phyloP scores from a whole-genome alignment of 2,113 vertebrate genomes.

The Xiphophorus hellerii region DNA sequence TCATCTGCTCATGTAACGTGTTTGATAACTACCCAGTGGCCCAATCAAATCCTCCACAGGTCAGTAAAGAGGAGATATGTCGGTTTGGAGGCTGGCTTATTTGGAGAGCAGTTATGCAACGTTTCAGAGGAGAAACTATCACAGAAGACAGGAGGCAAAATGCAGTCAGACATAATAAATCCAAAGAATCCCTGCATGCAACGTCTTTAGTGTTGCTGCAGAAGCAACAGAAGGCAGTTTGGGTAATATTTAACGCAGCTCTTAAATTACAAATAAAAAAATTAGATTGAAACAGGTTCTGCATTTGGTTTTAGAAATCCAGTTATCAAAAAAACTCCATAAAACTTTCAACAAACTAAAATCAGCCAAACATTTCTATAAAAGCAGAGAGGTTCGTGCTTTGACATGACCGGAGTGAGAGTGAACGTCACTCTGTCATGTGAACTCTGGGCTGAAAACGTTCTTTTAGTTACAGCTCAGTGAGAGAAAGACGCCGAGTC shows the following conservation, averaged over 20 bases:
- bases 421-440: slow-evolving; percentile 22
- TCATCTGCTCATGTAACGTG: slow-evolving; percentile 21
- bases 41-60: slow-evolving; percentile 19
- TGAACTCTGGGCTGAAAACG: slow-evolving; percentile 36
- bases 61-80: slow-evolving; percentile 32
- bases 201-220: neutral
- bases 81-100: slow-evolving; percentile 14
- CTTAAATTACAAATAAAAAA: too few species aligned
- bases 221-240: neutral
- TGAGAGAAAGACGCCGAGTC: slow-evolving; percentile 58
- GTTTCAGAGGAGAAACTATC: neutral
- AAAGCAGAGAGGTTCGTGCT: slow-evolving; percentile 37
- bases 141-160: neutral
- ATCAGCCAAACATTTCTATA: slow-evolving; percentile 24
- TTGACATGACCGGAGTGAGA: slow-evolving; percentile 38
- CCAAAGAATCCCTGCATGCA: neutral
- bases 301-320: neutral
- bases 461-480: slow-evolving; percentile 33
- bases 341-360: neutral
- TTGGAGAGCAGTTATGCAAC: slow-evolving; percentile 1
- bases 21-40: slow-evolving; percentile 10
- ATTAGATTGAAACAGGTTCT: neutral
- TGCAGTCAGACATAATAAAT: neutral
- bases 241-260: too few species aligned
- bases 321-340: too few species aligned